Base-by-base conservation (phyloP, 1,140 invertebrate species). In the Hesperophylax magnus region DNA sequence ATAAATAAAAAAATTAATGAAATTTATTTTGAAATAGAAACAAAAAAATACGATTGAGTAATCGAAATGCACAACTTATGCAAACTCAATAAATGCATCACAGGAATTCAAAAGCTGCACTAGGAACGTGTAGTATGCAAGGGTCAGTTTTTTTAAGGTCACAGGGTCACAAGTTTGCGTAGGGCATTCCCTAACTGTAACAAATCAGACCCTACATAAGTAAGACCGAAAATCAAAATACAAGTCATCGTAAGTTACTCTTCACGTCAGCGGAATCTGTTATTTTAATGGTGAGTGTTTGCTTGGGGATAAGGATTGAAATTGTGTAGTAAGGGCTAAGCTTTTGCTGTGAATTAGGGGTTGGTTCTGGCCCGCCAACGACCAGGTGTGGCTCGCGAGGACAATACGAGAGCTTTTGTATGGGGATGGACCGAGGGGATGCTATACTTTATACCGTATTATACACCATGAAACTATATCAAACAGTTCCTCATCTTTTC, bases 101-200 rank as follows among this genome's bases (percentile, higher is more conserved):
- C 24, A 8, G 61, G 15, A 65, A 22, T 47, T 22, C 8, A 39
- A 71, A 71, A 71, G 71, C 71, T 75, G 75, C 56, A 77, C 8
- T 9, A 53, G n/a, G 58, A 34, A 20, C 34, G 58, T 77, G 56
- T 58, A 77, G 27, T 20, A 60, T 77, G 56, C 34, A 47, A 76
- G 80, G 80, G 80, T 84, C 80, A 81, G 71, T 77, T 63, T 77
- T 82, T 84, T 84, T 74, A 80, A 84, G 82, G 82, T 84, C 82
- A 84, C 74, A 80, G 53, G 82, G 82, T 84, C 82, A 83, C 71
- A 81, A 79, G 27, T 54, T 71, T 74, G 78, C 69, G 61, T 58
- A 74, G 67, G 67, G 47, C 61, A 78, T 78, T 65, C 76, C 76
- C 75, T 22, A 65, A 78, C 76, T 78, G 76, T 65, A 65, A 78